Conservation (phyloP, 1,140 invertebrate genomes). For the Drosophila athabasca region DNA sequence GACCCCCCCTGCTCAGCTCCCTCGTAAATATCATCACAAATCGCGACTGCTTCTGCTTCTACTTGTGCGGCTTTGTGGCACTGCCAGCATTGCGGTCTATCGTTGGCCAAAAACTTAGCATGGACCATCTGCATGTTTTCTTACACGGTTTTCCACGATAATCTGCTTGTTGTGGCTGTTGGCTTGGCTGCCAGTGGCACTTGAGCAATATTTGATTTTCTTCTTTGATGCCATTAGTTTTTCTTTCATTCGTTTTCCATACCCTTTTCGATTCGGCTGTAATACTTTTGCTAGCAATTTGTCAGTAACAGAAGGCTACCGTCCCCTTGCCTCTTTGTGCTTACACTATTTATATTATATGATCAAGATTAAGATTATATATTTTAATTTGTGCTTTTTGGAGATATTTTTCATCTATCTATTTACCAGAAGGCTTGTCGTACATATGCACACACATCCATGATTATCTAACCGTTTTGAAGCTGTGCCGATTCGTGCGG, state of each 20-base stretch:
- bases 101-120: constrained; percentile 72
- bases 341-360: too few relatives aligned
- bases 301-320: too few relatives aligned
- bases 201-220: constrained; percentile 81
- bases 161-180: constrained; percentile 49
- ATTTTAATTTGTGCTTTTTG: not conserved
- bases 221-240: constrained; percentile 80
- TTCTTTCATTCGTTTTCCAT: constrained; percentile 43
- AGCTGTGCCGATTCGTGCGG: too few relatives aligned
- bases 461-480: too few relatives aligned
- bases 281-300: too few relatives aligned
- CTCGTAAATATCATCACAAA: constrained; percentile 38
- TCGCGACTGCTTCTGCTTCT: not conserved
- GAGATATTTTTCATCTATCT: not conserved
- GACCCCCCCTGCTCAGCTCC: not conserved
- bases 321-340: too few relatives aligned
- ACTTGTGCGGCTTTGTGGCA: constrained; percentile 7
- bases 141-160: constrained; percentile 65
- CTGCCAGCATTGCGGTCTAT: constrained; percentile 64
- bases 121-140: constrained; percentile 78
- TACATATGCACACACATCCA: too few relatives aligned
- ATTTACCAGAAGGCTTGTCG: not conserved
- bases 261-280: not conserved
- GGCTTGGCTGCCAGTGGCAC: constrained; percentile 66
- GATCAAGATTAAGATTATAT: not conserved